Conservation (phyloP, 2,888 invertebrate genomes). For the Eulithis testata region DNA sequence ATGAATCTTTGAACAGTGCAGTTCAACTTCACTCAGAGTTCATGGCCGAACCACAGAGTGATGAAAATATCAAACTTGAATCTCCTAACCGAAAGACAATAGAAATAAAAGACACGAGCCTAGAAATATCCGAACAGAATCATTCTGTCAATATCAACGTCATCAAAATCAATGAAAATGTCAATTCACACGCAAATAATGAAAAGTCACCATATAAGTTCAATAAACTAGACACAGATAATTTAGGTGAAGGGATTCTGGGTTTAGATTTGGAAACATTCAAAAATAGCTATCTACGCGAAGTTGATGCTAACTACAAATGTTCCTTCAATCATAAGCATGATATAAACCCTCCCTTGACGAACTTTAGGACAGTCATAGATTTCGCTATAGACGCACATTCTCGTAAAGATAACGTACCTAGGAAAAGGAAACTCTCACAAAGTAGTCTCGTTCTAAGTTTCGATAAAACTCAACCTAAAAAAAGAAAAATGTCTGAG, state of each 20-base stretch:
- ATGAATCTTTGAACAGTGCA: conserved; percentile 26
- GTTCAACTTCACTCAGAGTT: conserved; percentile 52
- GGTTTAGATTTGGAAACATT: conserved; percentile 68
- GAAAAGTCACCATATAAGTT: conserved; percentile 58
- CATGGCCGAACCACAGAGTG: conserved; percentile 44
- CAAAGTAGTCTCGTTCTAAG: conserved; percentile 16
- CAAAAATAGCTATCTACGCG: conserved; percentile 65
- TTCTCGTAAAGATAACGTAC: conserved; percentile 5
- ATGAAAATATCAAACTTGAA: conserved; percentile 43
- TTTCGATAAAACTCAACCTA: conserved; percentile 11
- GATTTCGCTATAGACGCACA: conserved; percentile 25
- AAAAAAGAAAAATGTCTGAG: conserved; percentile 29
- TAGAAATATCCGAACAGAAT: conserved; percentile 66
- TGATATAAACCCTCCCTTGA: not conserved
- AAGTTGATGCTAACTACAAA: conserved; percentile 48
- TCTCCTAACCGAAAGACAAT: conserved; percentile 59
- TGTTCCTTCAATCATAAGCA: conserved; percentile 32
- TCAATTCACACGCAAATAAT: conserved; percentile 33
- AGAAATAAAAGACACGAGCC: conserved; percentile 57
- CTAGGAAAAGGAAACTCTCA: conserved; percentile 28
- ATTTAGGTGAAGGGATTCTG: conserved; percentile 44
- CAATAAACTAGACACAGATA: conserved; percentile 55
- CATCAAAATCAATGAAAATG: conserved; percentile 47
- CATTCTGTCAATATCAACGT: conserved; percentile 60
- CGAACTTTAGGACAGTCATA: conserved; percentile 10